Base-by-base conservation (phyloP, 1,140 invertebrate species). In the Euwallacea fornicatus region DNA sequence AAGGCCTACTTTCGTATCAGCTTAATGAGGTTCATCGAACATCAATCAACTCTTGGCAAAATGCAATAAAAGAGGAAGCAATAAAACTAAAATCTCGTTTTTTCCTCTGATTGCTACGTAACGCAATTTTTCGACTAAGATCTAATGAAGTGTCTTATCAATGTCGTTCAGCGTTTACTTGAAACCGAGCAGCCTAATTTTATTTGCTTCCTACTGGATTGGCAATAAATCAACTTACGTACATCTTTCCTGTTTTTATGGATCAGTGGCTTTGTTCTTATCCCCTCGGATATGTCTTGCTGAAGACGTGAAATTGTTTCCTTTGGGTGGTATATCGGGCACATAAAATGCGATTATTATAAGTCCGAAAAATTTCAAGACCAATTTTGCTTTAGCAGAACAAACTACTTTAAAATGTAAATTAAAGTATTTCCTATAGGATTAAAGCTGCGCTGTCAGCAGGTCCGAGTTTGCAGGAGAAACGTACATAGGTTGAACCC, bases 101-200 rank as follows among this genome's bases (percentile, higher is more conserved):
- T 66, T 70, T 71, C 41, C 68, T 16, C 44, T 71, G 69, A 71
- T 71, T 71, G 69, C 62, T 71, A 71, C 69, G 56, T 71, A 71
- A 71, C 69, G 69, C 69, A 71, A 71, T 71, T 71, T 65, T 71
- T 71, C 69, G 61, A 66, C 69, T 71, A 66, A 71, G 69, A 71
- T 71, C 62, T 71, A 71, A 71, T 71, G 69, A 71, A 71, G 69
- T 71, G 69, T 60, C 69, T 71, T 71, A 71, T 71, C 69, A 66
- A 65, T 71, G 63, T 71, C 69, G 69, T 71, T 71, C 62, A 66
- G 69, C 53, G 62, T 66, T 71, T 58, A 53, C 46, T 42, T 50
- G 66, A 73, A 62, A 69, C 21, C 59, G 68, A 70, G 47, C 68
- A 60, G 53, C 68, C 68, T 70, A 70, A 70, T 70, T 70, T 64